Base-by-base conservation (phyloP, 2,113 vertebrate species). In the Scatophagus argus region DNA sequence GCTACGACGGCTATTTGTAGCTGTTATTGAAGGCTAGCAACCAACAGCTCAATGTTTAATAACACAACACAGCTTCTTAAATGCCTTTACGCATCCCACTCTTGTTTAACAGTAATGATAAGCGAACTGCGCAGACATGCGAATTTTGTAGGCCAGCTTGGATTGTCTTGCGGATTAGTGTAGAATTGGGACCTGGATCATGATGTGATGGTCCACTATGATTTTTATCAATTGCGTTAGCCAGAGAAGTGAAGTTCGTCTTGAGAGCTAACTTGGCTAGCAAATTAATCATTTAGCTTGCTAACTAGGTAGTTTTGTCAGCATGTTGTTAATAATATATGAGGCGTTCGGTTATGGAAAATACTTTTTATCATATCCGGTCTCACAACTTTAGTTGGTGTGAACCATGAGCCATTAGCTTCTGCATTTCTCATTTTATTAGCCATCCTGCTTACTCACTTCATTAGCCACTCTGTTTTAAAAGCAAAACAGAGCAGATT, bases 1-100 rank as follows among this genome's bases (percentile, higher is more conserved):
- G 93, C 91, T 93, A 93, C 83, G 44, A 6, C 27, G 55, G 93
- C 93, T 92, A 93, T 92, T 88, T 88, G 91, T 92, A 91, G 93
- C 93, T 77, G 81, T 81, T 83, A 43, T 76, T 69, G 77, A 32
- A 59, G 70, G 91, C 92, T 92, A 93, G 71, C 87, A 58, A 68
- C 59, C 70, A 74, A 5, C 65, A n/a, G 12, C 36, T 46, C 11
- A 23, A 0, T 43, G 51, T 87, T 80, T 80, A 75, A 65, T 63
- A 65, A 65, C 64, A 75, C 60, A 44, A 36, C 41, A 0, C 29
- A 1, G 3, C 3, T 7, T 3, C 49, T 16, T 46, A 32, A n/a
- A 54, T 12, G 9, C 1, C 0, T 0, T 0, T 8, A 11, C 7
- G 16, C 1, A 0, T n/a, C 41, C 2, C 0, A 16, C 6, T 3